phyloP scores from a whole-genome alignment of 2,888 invertebrate genomes.

The Mystacides longicornis region DNA sequence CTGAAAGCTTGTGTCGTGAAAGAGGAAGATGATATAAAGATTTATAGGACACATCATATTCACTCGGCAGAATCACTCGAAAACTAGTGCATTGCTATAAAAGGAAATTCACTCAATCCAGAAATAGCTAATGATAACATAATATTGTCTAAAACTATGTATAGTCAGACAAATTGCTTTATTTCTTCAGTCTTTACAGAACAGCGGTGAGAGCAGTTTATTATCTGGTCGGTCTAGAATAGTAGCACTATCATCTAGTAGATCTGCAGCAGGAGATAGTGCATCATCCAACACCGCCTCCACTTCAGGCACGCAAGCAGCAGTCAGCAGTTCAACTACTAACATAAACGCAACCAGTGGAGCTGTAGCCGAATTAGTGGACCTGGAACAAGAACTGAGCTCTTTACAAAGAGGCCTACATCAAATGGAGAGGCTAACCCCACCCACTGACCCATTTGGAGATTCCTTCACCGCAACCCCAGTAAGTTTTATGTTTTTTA shows the following conservation, averaged over 20 bases:
- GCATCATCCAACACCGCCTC: slow-evolving; percentile 17
- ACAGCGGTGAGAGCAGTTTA: slow-evolving; percentile 16
- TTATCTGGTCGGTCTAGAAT: slow-evolving; percentile 8
- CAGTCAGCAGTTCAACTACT: slow-evolving; percentile 30
- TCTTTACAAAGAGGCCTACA: slow-evolving; percentile 80
- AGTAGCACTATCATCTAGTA: background rate
- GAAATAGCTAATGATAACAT: too few species aligned
- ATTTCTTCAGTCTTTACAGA: slow-evolving; percentile 10
- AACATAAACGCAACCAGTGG: slow-evolving; percentile 35
- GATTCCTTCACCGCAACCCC: slow-evolving; percentile 62
- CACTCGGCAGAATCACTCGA: too few species aligned
- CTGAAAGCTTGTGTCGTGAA: too few species aligned
- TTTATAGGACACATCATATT: too few species aligned
- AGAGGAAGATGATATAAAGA: too few species aligned
- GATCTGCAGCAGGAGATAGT: background rate
- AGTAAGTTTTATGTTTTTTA: slow-evolving; percentile 6
- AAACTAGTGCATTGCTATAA: too few species aligned
- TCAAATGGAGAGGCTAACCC: slow-evolving; percentile 80
- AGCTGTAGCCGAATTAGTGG: slow-evolving; percentile 81
- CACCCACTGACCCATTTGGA: slow-evolving; percentile 66
- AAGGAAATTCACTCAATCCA: too few species aligned
- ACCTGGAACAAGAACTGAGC: slow-evolving; percentile 79
- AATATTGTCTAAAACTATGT: too few species aligned
- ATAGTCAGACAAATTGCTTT: too few species aligned
- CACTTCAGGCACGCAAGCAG: slow-evolving; percentile 27